These are phyloP conservation scores for Poeciliopsis turneri DNA, from an alignment of 2,797 vertebrate genomes.

Conservation along the genomic window DNA sequence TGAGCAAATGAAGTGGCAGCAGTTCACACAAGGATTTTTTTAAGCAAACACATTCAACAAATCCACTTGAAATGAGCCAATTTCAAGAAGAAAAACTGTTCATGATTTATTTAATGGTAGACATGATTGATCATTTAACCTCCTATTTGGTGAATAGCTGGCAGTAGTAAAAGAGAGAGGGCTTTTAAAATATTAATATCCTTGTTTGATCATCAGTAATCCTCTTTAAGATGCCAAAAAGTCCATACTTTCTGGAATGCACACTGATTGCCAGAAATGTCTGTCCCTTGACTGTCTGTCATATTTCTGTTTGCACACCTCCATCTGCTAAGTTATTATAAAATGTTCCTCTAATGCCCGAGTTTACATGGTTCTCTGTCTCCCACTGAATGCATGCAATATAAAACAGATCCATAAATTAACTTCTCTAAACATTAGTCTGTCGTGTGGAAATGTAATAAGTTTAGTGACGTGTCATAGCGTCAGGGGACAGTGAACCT, in stretches of 20 bases:
- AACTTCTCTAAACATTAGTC: conserved; percentile 59
- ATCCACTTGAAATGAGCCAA: not conserved
- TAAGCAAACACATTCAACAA: conserved; percentile 2
- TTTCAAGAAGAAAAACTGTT: not conserved
- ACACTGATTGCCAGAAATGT: conserved; percentile 18
- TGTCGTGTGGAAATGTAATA: conserved; percentile 34
- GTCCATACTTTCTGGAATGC: conserved; percentile 10
- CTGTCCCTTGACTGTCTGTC: conserved; percentile 23
- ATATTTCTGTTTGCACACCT: conserved; percentile 5
- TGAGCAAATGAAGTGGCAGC: conserved; percentile 17
- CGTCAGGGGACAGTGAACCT: conserved; percentile 51
- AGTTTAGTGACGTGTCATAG: conserved; percentile 35
- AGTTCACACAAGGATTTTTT: conserved; percentile 18
- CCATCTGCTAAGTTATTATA: conserved; percentile 15
- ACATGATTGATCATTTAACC: not conserved
- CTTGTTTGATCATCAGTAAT: not conserved
- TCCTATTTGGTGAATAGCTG: not conserved
- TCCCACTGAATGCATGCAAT: conserved; percentile 42
- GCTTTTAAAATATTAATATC: not conserved
- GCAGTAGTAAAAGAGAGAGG: not conserved
- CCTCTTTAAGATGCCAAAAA: not conserved
- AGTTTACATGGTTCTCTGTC: conserved; percentile 10
- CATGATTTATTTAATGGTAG: not conserved
- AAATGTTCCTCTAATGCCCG: not conserved
- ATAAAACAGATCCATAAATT: conserved; percentile 49